phyloP scores from a whole-genome alignment of 2,797 vertebrate species.

The Danio tinwini region DNA sequence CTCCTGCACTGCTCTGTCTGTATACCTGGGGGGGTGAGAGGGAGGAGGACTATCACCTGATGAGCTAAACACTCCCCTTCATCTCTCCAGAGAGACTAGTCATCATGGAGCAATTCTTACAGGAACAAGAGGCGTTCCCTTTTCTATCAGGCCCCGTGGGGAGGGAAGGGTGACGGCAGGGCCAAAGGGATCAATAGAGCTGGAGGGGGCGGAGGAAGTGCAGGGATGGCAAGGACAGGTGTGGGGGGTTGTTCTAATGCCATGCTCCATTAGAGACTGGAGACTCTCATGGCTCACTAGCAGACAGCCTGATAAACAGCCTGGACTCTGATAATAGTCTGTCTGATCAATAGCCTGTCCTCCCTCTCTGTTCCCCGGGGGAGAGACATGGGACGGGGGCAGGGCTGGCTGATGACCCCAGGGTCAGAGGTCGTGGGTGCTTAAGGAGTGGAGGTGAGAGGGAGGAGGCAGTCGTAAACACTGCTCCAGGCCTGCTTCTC shows the following conservation, averaged over 20 bases:
- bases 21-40: slow-evolving; percentile 50
- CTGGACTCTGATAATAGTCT: slow-evolving; percentile 78
- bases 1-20: slow-evolving; percentile 47
- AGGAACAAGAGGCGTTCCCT: slow-evolving; percentile 63
- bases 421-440: slow-evolving; percentile 50
- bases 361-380: slow-evolving; percentile 52
- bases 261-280: slow-evolving; percentile 75
- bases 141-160: slow-evolving; percentile 55
- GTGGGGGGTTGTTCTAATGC: slow-evolving; percentile 63
- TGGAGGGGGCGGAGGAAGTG: slow-evolving; percentile 64
- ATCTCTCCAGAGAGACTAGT: slow-evolving; percentile 58
- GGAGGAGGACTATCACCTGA: slow-evolving; percentile 36
- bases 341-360: slow-evolving; percentile 79
- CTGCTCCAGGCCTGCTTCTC: slow-evolving; percentile 38
- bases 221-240: slow-evolving; percentile 76
- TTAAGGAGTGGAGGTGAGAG: slow-evolving; percentile 31
- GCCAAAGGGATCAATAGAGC: slow-evolving; percentile 75
- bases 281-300: slow-evolving; percentile 69
- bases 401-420: slow-evolving; percentile 39
- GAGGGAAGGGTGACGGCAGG: slow-evolving; percentile 44
- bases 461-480: slow-evolving; percentile 29
- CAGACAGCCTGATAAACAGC: slow-evolving; percentile 81
- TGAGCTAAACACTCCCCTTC: slow-evolving; percentile 5
- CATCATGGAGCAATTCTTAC: slow-evolving; percentile 62
- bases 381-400: slow-evolving; percentile 45